Percentiles rank a stretch among this genome's conserved stretches.
These are phyloP conservation scores for Drosophila parvula DNA, from an alignment of 1,140 invertebrate genomes.

Conservation along the genomic window DNA sequence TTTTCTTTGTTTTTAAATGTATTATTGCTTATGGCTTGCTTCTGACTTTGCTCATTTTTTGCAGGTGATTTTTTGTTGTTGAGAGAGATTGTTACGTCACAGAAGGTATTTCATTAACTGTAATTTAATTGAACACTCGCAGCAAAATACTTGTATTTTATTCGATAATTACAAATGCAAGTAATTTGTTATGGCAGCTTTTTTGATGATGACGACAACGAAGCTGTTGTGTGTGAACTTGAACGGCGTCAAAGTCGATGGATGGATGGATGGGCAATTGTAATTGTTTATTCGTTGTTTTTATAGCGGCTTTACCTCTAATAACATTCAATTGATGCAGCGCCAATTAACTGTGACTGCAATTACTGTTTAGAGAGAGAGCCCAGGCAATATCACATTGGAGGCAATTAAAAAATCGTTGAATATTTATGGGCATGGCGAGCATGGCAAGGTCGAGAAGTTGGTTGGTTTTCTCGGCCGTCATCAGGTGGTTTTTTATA, in stretches of 20 bases:
- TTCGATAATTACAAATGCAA: constrained; percentile 51
- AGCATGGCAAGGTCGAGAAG: constrained; percentile 38
- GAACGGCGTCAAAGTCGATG: constrained; percentile 41
- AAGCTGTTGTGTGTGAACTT: constrained; percentile 37
- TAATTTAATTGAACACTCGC: constrained; percentile 33
- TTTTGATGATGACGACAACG: constrained; percentile 38
- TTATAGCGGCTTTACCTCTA: constrained; percentile 37
- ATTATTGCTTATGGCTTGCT: constrained; percentile 18
- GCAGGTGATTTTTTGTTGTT: constrained; percentile 6
- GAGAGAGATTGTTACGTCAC: constrained; percentile 32
- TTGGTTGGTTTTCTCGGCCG: constrained; percentile 12
- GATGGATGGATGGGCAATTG: constrained; percentile 33
- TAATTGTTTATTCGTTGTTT: constrained; percentile 29
- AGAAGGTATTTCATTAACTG: constrained; percentile 44
- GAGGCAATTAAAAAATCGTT: constrained; percentile 46
- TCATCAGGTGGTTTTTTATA: constrained; percentile 24
- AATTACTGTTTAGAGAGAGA: constrained; percentile 36
- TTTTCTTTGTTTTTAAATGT: constrained; percentile 19
- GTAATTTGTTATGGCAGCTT: constrained; percentile 43
- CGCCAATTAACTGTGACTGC: constrained; percentile 54
- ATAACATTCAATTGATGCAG: constrained; percentile 62
- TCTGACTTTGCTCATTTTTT: constrained; percentile 12
- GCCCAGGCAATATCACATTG: constrained; percentile 34
- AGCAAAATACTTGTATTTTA: constrained; percentile 29
- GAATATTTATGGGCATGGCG: constrained; percentile 35